Evolutionary conservation across 2,113 vertebrate species (phyloP).

Genomic region (Sprattus sprattus): DNA sequence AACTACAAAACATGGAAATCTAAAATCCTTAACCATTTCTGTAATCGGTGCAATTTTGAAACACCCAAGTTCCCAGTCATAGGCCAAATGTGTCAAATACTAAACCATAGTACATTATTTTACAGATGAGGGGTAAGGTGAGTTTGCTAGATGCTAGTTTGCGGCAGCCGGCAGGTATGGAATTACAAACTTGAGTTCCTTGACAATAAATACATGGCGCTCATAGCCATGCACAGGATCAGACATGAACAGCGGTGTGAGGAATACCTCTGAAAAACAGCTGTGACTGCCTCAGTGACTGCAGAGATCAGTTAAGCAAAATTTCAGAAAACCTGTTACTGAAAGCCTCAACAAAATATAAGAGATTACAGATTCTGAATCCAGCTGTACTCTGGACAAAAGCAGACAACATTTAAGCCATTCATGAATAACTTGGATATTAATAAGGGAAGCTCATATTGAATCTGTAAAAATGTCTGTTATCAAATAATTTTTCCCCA

Average conservation of each 20-base stretch:
- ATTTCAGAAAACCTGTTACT: background rate
- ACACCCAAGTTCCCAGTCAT: too few species aligned
- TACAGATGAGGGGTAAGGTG: background rate
- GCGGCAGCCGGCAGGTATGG: background rate
- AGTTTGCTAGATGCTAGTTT: background rate
- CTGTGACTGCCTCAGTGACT: background rate
- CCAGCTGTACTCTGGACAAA: background rate
- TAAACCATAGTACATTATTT: too few species aligned
- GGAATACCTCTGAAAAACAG: background rate
- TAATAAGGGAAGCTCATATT: too few species aligned
- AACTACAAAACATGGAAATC: background rate
- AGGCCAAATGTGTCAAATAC: too few species aligned
- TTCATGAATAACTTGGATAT: too few species aligned
- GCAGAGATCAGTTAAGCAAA: background rate
- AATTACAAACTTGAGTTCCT: background rate
- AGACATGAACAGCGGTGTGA: background rate
- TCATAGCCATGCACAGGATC: background rate
- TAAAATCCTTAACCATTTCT: background rate
- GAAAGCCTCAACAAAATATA: background rate
- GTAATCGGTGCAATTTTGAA: too few species aligned
- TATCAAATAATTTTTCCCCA: background rate
- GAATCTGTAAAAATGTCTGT: background rate
- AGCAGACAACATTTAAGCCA: background rate
- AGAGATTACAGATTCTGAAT: background rate
- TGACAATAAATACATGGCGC: background rate